These are phyloP conservation scores for Sebastes oblongus DNA, from an alignment of 2,797 vertebrate genomes.

Conservation along the genomic window DNA sequence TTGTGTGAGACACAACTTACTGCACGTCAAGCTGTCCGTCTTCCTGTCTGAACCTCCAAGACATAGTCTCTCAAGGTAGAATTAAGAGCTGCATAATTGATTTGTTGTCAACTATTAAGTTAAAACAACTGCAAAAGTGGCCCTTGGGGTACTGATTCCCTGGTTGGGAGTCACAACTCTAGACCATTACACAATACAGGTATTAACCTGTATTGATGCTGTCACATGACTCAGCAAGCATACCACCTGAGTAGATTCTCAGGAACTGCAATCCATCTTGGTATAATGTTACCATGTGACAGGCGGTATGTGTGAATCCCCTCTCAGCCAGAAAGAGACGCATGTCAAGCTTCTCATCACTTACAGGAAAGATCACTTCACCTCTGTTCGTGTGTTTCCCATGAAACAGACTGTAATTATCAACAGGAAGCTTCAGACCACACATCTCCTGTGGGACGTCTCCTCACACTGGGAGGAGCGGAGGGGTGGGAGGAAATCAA, in stretches of 20 bases:
- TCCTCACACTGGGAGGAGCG: constrained; percentile 36
- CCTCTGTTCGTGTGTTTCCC: constrained; percentile 32
- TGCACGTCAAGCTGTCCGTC: neutral
- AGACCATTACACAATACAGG: neutral
- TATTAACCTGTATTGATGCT: neutral
- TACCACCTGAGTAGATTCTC: neutral
- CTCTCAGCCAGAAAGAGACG: neutral
- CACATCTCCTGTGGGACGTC: constrained; percentile 54
- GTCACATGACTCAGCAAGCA: neutral
- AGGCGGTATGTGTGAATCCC: neutral
- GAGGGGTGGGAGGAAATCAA: constrained; percentile 30
- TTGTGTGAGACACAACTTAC: neutral
- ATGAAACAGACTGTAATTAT: constrained; percentile 69
- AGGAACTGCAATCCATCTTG: neutral
- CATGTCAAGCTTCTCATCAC: constrained; percentile 22
- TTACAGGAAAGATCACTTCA: constrained; percentile 17
- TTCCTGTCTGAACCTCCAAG: neutral
- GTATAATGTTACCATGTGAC: neutral
- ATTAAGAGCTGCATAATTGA: no score
- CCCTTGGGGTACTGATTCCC: neutral
- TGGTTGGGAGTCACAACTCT: neutral
- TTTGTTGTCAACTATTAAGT: no score
- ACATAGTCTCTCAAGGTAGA: neutral
- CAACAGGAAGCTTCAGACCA: constrained; percentile 69
- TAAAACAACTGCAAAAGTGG: neutral